These are phyloP conservation scores for Catharus minimus DNA, from an alignment of 2,113 vertebrate species.

Conservation along the genomic window DNA sequence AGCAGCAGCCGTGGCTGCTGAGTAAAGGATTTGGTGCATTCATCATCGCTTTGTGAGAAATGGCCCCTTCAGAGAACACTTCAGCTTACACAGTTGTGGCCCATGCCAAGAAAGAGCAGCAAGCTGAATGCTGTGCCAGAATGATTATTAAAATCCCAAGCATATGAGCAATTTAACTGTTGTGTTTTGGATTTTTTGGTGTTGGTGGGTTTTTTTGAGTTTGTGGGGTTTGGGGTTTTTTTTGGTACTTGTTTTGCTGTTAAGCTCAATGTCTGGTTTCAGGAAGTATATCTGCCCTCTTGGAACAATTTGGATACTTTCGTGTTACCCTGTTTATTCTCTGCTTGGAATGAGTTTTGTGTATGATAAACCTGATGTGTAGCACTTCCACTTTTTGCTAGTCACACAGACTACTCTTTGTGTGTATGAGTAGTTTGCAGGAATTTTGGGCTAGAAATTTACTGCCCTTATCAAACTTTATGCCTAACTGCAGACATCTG, in stretches of 20 bases:
- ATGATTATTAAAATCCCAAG: background rate
- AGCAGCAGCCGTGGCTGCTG: background rate
- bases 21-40: conserved; percentile 1
- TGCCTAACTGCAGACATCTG: background rate
- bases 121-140: background rate
- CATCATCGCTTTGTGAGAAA: conserved; percentile 5
- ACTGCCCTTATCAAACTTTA: background rate
- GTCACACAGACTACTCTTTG: background rate
- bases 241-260: background rate
- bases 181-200: background rate
- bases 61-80: conserved; percentile 5
- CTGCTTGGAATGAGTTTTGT: background rate
- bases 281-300: background rate
- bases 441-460: background rate
- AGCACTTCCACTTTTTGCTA: background rate
- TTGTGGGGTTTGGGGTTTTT: background rate
- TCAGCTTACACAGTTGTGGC: background rate
- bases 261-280: background rate
- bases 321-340: background rate
- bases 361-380: background rate
- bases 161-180: background rate
- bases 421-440: background rate
- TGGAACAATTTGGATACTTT: background rate
- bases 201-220: background rate
- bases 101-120: conserved; percentile 8